These are phyloP conservation scores for Peucedramus taeniatus DNA, from an alignment of 2,113 vertebrate species.

Conservation along the genomic window DNA sequence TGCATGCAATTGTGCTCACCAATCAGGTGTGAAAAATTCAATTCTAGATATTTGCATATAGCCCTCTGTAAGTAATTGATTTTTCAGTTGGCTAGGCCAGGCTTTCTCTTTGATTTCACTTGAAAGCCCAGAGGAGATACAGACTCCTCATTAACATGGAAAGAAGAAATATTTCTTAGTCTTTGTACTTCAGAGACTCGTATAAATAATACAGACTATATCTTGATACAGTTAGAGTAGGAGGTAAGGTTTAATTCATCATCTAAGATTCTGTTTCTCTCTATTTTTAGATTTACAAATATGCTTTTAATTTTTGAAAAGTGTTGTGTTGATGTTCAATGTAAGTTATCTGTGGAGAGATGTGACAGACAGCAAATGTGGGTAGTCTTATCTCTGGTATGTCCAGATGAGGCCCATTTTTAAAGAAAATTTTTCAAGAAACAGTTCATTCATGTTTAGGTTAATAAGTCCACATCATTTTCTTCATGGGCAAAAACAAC, in stretches of 20 bases:
- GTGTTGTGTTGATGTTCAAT: neutral
- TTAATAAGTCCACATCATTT: neutral
- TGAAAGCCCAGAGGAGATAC: neutral
- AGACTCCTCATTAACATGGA: neutral
- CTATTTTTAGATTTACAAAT: neutral
- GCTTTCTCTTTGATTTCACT: neutral
- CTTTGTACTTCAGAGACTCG: neutral
- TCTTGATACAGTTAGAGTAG: neutral
- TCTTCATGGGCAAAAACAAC: neutral
- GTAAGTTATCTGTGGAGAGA: neutral
- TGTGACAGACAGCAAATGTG: neutral
- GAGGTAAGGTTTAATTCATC: neutral
- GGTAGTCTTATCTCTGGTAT: neutral
- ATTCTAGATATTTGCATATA: neutral
- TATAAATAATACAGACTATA: neutral
- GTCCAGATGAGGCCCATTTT: neutral
- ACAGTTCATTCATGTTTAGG: neutral
- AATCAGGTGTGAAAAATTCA: neutral
- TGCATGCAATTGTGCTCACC: neutral
- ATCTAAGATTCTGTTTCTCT: neutral
- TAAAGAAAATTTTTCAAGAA: neutral
- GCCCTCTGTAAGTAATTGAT: neutral
- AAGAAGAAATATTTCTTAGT: neutral
- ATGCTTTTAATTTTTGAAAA: neutral
- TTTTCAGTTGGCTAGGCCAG: neutral